A percentile compares a stretch with the other conserved stretches of the same genome.
Conservation (phyloP, 1,140 invertebrate species). For the Charaxes varanes region DNA sequence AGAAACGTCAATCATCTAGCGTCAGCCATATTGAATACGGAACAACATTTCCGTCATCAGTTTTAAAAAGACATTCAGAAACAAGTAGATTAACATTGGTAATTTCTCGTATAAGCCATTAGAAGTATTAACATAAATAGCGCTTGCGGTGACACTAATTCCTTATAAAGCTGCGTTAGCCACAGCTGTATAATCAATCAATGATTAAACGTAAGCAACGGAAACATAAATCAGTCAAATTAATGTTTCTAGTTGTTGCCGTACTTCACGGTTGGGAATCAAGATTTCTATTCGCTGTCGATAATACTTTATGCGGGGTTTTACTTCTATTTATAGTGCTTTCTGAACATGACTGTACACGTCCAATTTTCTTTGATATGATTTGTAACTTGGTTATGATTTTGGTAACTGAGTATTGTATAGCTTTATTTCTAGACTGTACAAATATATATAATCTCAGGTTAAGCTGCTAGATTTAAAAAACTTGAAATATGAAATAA, state of each 20-base stretch:
- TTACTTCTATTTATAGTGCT: not conserved
- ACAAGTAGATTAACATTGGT: slow-evolving; percentile 12
- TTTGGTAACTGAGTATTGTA: too few relatives aligned
- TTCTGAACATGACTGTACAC: too few relatives aligned
- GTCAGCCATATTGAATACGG: not conserved
- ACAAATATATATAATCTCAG: too few relatives aligned
- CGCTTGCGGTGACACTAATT: slow-evolving; percentile 17
- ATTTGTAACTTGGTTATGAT: too few relatives aligned
- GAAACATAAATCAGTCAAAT: slow-evolving; percentile 37
- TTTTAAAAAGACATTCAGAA: slow-evolving; percentile 7
- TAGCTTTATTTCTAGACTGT: too few relatives aligned
- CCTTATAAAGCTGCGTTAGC: slow-evolving; percentile 23
- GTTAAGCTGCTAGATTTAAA: too few relatives aligned
- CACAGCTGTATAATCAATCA: slow-evolving; percentile 26
- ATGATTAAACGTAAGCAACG: slow-evolving; percentile 28
- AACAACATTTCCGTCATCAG: slow-evolving; percentile 1
- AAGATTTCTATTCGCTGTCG: slow-evolving; percentile 17
- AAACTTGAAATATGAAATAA: too few relatives aligned
- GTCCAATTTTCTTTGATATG: too few relatives aligned
- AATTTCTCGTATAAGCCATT: slow-evolving; percentile 14
- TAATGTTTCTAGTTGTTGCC: slow-evolving; percentile 25
- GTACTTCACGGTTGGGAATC: slow-evolving; percentile 18
- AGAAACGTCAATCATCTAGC: not conserved
- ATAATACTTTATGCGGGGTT: slow-evolving; percentile 2
- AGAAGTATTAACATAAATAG: slow-evolving; percentile 22